Percentiles rank a stretch among this genome's conserved stretches.
These are phyloP conservation scores for Troglohyphantes excavatus DNA, from an alignment of 2,888 invertebrate genomes.

Conservation along the genomic window DNA sequence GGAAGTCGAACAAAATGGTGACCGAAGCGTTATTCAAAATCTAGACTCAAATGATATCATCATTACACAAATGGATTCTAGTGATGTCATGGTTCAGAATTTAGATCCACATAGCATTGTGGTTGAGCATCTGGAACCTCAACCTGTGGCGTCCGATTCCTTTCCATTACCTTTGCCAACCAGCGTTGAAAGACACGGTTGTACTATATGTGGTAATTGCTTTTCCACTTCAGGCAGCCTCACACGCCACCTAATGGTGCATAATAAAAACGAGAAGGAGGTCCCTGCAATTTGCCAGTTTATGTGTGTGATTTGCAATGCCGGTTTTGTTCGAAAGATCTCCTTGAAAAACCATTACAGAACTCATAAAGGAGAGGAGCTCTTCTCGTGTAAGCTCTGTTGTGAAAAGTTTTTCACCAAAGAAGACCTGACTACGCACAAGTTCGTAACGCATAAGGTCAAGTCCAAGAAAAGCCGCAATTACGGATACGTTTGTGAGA, in stretches of 20 bases:
- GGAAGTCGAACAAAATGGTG: slow-evolving; percentile 39
- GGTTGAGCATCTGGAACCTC: slow-evolving; percentile 69
- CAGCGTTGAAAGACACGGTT: slow-evolving; percentile 44
- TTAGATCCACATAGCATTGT: slow-evolving; percentile 58
- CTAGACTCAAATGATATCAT: slow-evolving; percentile 72
- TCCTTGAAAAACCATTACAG: slow-evolving; percentile 52
- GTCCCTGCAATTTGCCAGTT: neutral
- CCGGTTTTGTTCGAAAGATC: slow-evolving; percentile 26
- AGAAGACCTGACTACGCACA: slow-evolving; percentile 26
- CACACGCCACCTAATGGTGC: slow-evolving; percentile 23
- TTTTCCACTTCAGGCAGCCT: slow-evolving; percentile 48
- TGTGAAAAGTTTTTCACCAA: slow-evolving; percentile 36
- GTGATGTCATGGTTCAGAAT: slow-evolving; percentile 67
- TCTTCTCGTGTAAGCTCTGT: slow-evolving; percentile 24
- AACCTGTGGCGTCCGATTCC: slow-evolving; percentile 23
- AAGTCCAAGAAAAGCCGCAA: slow-evolving; percentile 29
- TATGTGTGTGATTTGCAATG: slow-evolving; percentile 40
- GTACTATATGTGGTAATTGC: slow-evolving; percentile 46
- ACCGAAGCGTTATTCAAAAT: slow-evolving; percentile 72
- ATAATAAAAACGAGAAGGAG: slow-evolving; percentile 20
- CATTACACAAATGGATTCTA: slow-evolving; percentile 47
- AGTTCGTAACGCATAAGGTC: slow-evolving; percentile 45
- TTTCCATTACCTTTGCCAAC: slow-evolving; percentile 18
- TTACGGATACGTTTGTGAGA: slow-evolving; percentile 37
- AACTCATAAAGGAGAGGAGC: slow-evolving; percentile 11